These are phyloP conservation scores for Hyposoter dolosus DNA, from an alignment of 2,888 invertebrate species.

Conservation along the genomic window DNA sequence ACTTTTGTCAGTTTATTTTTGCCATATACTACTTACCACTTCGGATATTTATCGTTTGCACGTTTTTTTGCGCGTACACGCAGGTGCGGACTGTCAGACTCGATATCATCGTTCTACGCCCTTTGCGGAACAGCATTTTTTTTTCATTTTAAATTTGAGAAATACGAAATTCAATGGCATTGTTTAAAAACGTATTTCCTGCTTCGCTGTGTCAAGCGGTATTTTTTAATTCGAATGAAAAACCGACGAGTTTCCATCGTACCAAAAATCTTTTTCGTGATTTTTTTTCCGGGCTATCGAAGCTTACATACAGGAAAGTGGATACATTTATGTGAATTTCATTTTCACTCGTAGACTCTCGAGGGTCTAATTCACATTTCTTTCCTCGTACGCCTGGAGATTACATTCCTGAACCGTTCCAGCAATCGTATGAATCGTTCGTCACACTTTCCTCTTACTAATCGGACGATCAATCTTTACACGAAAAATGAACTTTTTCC, in stretches of 20 bases:
- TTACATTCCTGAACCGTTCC: neutral
- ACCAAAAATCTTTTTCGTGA: neutral
- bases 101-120: neutral
- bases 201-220: neutral
- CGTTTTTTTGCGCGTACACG: neutral
- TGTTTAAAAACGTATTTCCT: neutral
- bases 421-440: neutral
- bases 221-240: neutral
- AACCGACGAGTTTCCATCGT: neutral
- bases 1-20: slow-evolving; percentile 1
- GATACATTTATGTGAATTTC: neutral
- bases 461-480: neutral
- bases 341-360: neutral
- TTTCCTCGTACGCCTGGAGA: neutral
- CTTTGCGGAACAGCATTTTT: neutral
- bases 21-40: neutral
- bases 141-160: neutral
- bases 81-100: neutral
- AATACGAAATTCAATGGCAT: neutral
- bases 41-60: neutral
- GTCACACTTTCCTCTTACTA: neutral
- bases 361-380: neutral
- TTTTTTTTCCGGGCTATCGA: neutral
- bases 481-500: neutral
- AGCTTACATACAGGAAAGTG: neutral